These are phyloP conservation scores for Eolophus roseicapilla DNA, from an alignment of 2,113 vertebrate species.

Conservation along the genomic window DNA sequence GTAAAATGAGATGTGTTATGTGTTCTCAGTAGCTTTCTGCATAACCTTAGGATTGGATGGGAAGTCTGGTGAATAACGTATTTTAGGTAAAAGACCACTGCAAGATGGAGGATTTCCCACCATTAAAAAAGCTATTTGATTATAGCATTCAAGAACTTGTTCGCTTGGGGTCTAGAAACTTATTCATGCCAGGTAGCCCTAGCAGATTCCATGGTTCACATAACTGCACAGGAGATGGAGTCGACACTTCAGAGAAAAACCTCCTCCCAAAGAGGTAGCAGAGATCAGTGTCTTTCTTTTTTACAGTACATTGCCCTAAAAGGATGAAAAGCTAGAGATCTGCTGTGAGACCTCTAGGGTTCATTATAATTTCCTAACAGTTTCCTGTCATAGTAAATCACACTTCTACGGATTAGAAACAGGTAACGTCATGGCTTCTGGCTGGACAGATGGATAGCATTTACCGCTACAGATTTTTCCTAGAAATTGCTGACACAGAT, in stretches of 20 bases:
- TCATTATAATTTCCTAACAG: not conserved
- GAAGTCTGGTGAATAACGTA: not conserved
- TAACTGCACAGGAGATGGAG: not conserved
- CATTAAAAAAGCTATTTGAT: not conserved
- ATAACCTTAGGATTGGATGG: not conserved
- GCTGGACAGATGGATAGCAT: not conserved
- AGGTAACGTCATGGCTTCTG: constrained; percentile 16
- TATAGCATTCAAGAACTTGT: not conserved
- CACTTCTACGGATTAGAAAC: constrained; percentile 18
- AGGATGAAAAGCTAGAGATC: not conserved
- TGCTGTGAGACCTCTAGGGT: not conserved
- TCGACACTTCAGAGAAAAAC: not conserved
- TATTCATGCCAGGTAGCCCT: not conserved
- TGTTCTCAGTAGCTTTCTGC: not conserved
- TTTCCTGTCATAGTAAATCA: constrained; percentile 24
- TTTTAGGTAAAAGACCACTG: not conserved
- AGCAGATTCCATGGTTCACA: not conserved
- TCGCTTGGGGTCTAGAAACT: not conserved
- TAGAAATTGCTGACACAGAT: not conserved
- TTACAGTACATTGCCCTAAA: not conserved
- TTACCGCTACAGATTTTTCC: not conserved
- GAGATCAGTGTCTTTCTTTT: not conserved
- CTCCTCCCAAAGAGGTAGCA: not conserved
- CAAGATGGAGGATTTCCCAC: not conserved
- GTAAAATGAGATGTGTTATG: not conserved